Conservation (phyloP, 2,888 invertebrate species). For the Drosophila mettleri region DNA sequence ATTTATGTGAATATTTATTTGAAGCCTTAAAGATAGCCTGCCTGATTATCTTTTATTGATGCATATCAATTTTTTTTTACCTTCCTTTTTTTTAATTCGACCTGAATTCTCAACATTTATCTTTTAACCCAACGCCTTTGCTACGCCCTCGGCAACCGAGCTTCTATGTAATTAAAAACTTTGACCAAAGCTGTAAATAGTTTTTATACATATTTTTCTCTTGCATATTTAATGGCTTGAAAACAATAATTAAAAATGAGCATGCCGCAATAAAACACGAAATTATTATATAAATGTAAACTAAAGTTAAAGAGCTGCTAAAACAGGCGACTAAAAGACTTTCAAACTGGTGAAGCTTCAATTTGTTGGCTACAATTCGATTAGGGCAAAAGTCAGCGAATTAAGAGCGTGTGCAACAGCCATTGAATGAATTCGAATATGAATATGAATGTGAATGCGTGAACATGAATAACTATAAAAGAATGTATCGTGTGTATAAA, state of each 20-base stretch:
- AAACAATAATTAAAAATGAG: conserved; percentile 56
- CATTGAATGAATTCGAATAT: conserved; percentile 39
- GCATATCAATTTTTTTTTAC: conserved; percentile 5
- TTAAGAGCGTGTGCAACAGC: conserved; percentile 13
- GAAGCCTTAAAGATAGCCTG: neutral
- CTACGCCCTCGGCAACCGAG: conserved; percentile 32
- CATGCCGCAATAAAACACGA: conserved; percentile 17
- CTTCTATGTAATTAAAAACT: conserved; percentile 72
- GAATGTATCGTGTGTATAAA: conserved; percentile 37
- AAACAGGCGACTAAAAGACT: conserved; percentile 3
- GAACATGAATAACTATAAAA: conserved; percentile 41
- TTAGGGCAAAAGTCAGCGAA: conserved; percentile 10
- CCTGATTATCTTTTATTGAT: neutral
- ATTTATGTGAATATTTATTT: neutral
- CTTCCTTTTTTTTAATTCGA: conserved; percentile 10
- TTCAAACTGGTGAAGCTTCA: conserved; percentile 13
- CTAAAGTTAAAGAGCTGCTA: conserved; percentile 11
- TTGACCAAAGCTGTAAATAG: conserved; percentile 46
- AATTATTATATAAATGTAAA: conserved; percentile 41
- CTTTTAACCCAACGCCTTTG: neutral
- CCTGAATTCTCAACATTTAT: conserved; percentile 14
- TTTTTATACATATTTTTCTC: conserved; percentile 17
- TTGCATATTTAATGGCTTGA: conserved; percentile 37
- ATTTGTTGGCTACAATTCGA: conserved; percentile 43
- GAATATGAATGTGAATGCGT: conserved; percentile 37